These are phyloP conservation scores for Tachystola acroxantha DNA, from an alignment of 2,888 invertebrate genomes.

Conservation along the genomic window DNA sequence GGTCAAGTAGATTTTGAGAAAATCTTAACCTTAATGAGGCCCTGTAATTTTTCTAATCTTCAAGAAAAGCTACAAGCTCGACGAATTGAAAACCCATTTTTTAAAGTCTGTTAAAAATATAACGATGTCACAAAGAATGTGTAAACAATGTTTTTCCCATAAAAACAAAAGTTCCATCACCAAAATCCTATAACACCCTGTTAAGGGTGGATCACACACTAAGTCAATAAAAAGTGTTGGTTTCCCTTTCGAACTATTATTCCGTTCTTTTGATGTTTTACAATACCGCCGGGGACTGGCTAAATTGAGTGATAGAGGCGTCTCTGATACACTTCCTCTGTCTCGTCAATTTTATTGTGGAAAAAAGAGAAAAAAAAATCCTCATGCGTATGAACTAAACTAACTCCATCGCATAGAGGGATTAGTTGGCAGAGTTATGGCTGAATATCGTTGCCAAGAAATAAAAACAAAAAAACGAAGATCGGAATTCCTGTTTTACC, in stretches of 20 bases:
- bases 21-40: too few species aligned
- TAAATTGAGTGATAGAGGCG: conserved; percentile 30
- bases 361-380: conserved; percentile 3
- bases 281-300: conserved; percentile 40
- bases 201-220: conserved; percentile 37
- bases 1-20: too few species aligned
- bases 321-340: conserved; percentile 12
- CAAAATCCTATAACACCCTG: conserved; percentile 26
- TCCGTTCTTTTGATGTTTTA: conserved; percentile 54
- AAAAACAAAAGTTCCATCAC: background rate
- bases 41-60: too few species aligned
- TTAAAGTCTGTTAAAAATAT: too few species aligned
- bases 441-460: conserved; percentile 4
- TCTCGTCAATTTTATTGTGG: conserved; percentile 13
- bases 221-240: conserved; percentile 52
- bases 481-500: conserved; percentile 6
- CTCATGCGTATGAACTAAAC: background rate
- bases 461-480: conserved; percentile 7
- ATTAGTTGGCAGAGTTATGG: conserved; percentile 2
- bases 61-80: too few species aligned
- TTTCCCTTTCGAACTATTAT: conserved; percentile 43
- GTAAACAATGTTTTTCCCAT: too few species aligned
- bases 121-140: too few species aligned
- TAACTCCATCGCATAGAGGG: background rate
- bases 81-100: too few species aligned